Percentiles rank a stretch among this genome's conserved stretches.
These are phyloP conservation scores for Nylanderia fulva DNA, from an alignment of 1,140 invertebrate species.

Conservation along the genomic window DNA sequence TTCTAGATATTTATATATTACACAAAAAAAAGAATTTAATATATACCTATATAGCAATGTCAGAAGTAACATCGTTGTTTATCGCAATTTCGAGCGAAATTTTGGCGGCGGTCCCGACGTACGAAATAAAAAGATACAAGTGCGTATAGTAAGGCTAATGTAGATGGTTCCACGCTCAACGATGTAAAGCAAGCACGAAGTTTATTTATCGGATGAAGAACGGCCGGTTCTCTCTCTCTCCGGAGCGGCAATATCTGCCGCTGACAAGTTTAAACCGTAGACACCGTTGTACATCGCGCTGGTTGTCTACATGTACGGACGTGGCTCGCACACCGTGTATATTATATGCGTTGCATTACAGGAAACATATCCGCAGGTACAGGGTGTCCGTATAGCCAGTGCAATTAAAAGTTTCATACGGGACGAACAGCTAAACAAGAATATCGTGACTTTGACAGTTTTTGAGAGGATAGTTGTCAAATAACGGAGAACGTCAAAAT, in stretches of 20 bases:
- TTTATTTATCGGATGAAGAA: constrained; percentile 56
- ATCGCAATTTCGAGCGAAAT: background rate
- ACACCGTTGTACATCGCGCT: constrained; percentile 44
- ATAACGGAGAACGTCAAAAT: background rate
- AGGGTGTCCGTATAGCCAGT: constrained; percentile 7
- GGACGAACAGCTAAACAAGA: background rate
- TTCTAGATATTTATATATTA: constrained; percentile 18
- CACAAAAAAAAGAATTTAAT: background rate
- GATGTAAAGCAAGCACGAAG: constrained; percentile 40
- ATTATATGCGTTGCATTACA: constrained; percentile 54
- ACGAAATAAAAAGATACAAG: constrained; percentile 33
- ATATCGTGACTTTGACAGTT: background rate
- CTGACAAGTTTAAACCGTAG: constrained; percentile 65
- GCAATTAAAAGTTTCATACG: background rate
- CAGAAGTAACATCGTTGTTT: background rate
- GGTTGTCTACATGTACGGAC: constrained; percentile 25
- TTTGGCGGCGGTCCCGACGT: background rate
- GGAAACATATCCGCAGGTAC: constrained; percentile 14
- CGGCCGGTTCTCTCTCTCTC: constrained; percentile 27
- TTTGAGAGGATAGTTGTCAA: background rate
- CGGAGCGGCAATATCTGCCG: constrained; percentile 55
- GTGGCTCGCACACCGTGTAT: constrained; percentile 28
- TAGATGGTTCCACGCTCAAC: background rate
- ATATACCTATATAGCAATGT: too few relatives aligned
- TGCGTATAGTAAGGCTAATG: constrained; percentile 52